Evolutionary conservation across 2,113 vertebrate species (phyloP), one percentile per base, ranked within the genome.

Genomic region (Protobothrops flavoviridis): DNA sequence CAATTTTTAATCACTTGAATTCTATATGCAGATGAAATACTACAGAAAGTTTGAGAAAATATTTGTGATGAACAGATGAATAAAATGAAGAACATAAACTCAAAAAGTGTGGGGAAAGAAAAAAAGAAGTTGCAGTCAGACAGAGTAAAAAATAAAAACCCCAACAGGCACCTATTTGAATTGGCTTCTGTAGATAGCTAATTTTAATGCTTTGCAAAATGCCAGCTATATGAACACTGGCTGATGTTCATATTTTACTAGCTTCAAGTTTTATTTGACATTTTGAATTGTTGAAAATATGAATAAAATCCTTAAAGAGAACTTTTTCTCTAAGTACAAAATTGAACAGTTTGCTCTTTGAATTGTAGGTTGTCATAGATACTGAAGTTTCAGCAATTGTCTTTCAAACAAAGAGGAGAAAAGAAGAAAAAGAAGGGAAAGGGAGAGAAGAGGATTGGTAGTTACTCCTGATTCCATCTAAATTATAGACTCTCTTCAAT

Each of bases 171-270:
- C 90, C 21, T 95, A 96, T 96, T 96, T 96, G 29, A 96, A 95
- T 93, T 97, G 95, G 94, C 94, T 93, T 3, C 92, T 53, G 95
- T 94, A 93, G 69, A 96, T 69, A 26, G 91, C 74, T 85, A 95
- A 95, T 96, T 91, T 92, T 94, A 96, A 96, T 97, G 92, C 95
- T 94, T 93, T 85, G 50, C 96, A 95, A 97, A 96, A 94, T 93
- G 93, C 93, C 93, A 95, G 74, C 74, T 96, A 95, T 91, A 92
- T 94, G 95, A 0, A 0, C 91, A 93, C 56, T 93, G 61, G 85
- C 64, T 93, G 92, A 52, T 90, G 93, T 89, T 89, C 91, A 91
- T 94, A 61, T 94, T 97, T 97, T 97, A 91, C 55, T 96, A 96
- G 48, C 23, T 95, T 89, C 89, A 94, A 90, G 91, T 94, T 94